phyloP scores from a whole-genome alignment of 2,113 vertebrate species.

The Grallaria varia region DNA sequence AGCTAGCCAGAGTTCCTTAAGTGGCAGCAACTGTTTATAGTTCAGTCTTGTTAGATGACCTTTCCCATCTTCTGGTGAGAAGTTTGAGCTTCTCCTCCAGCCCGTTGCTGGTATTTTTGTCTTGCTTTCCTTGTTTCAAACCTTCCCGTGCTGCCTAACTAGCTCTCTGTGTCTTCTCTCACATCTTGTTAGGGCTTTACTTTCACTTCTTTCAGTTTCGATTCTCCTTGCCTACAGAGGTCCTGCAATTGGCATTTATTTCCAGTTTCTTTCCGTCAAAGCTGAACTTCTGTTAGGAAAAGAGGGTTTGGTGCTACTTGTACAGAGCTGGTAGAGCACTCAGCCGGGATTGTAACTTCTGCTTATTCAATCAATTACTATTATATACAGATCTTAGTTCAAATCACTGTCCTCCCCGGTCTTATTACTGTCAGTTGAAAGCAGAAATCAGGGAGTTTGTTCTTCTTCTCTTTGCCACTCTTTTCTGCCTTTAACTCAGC shows the following conservation, averaged over 20 bases:
- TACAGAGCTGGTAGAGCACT: not conserved
- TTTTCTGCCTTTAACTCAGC: not conserved
- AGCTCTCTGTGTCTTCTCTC: not conserved
- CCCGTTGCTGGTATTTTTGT: not conserved
- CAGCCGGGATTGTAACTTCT: not conserved
- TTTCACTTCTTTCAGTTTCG: not conserved
- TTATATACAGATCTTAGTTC: not conserved
- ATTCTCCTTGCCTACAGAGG: not conserved
- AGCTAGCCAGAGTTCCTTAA: not conserved
- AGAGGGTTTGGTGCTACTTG: not conserved
- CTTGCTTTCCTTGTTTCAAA: not conserved
- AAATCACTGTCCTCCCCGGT: not conserved
- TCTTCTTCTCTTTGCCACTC: not conserved
- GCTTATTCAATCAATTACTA: not conserved
- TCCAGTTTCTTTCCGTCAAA: not conserved
- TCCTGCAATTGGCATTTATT: not conserved
- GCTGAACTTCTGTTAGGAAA: not conserved
- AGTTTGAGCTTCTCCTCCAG: not conserved
- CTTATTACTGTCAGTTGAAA: not conserved
- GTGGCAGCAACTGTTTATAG: not conserved
- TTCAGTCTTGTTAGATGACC: not conserved
- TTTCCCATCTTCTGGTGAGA: not conserved
- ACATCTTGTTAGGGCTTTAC: not conserved
- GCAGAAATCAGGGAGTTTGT: not conserved
- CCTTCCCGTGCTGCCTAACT: fast-evolving